Evolutionary conservation across 1,140 invertebrate species (phyloP), one percentile per base, ranked within the genome.

Genomic region (Notospermus geniculatus): DNA sequence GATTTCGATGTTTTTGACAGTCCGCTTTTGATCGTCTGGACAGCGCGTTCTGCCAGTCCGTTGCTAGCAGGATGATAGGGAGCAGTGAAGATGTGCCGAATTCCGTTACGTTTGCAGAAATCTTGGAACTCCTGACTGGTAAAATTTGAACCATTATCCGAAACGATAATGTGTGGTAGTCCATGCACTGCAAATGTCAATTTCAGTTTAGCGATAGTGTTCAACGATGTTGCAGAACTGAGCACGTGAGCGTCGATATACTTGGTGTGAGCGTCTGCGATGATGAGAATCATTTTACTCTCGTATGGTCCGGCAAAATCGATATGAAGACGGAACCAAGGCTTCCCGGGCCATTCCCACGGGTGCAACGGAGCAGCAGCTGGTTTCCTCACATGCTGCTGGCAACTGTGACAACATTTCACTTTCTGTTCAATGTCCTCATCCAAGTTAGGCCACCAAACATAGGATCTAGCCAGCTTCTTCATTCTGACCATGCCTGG

Each of bases 401-500:
- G 29, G 66, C 85, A 86, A 19, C 73, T 71, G 19, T 70, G 68
- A 65, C 85, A 86, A 1, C 43, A 25, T 66, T 79, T 81, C 4
- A 81, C 72, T 25, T 70, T 64, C 19, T 65, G 30, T 61, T 80
- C 77, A 39, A 86, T 83, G 7, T 83, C 77, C 23, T 64, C 29
- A 63, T 87, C 81, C 0, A 86, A 77, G 1, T 71, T 69, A 13
- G 76, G 78, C 83, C 83, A 87, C 81, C 82, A 86, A 4, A 85
- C 75, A 68, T 85, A 83, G 15, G 67, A 71, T 19, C 84, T 53
- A 1, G 86, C 74, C 17, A 84, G 52, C 0, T 71, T 64, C 71
- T 87, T 87, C 84, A 86, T 87, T 0, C 71, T 74, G 0, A 78
- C 78, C 9, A 85, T 80, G 4, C 85, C 84, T 2, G 78, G 75